These are phyloP conservation scores for Micromussa lordhowensis DNA, from an alignment of 92 coral and sea anemone species.

Conservation along the genomic window DNA sequence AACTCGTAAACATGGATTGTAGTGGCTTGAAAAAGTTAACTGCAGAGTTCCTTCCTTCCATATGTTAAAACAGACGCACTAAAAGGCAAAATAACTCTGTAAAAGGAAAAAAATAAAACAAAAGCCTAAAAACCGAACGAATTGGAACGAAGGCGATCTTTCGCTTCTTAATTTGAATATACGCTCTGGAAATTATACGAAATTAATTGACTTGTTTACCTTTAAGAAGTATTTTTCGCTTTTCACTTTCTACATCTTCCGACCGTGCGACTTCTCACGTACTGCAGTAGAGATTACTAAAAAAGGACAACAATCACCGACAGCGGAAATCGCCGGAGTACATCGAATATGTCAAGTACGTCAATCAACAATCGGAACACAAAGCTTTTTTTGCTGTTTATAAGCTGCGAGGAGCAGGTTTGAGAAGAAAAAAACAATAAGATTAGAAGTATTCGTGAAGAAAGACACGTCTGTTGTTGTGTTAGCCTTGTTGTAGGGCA, in stretches of 20 bases:
- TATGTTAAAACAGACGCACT: no score
- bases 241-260: neutral
- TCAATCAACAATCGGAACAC: neutral
- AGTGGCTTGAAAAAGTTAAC: neutral
- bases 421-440: neutral
- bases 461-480: neutral
- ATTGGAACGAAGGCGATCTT: neutral
- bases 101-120: neutral
- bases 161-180: neutral
- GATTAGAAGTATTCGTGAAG: neutral
- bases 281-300: neutral
- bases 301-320: neutral
- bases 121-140: neutral
- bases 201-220: neutral
- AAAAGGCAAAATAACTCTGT: neutral
- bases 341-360: neutral
- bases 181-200: neutral
- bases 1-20: neutral
- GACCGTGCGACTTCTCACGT: neutral
- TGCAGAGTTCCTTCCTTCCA: neutral
- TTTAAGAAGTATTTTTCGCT: neutral
- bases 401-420: neutral
- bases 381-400: neutral
- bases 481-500: neutral
- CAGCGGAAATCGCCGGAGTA: slow-evolving; percentile 12